Evolutionary conservation across 2,888 invertebrate species (phyloP), one percentile per base, ranked within the genome.

Genomic region (Sinodicranocentrus sp.): DNA sequence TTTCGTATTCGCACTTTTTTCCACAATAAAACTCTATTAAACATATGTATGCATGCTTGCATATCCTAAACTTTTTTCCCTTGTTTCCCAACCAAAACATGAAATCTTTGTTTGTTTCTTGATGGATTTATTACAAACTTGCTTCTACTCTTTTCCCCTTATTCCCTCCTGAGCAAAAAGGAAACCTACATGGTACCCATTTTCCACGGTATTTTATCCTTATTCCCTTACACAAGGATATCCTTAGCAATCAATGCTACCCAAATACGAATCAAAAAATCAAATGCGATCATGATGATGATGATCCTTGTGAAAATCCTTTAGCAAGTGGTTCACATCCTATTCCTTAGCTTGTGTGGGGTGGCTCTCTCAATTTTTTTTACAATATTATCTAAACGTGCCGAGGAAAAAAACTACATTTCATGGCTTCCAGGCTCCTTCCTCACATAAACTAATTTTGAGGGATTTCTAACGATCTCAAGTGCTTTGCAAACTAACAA

Each of bases 51-150:
- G 26, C 71, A 57, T 71, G 70, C 52, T 52, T 52, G 28, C 44
- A 43, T 21, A 52, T n/a, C n/a, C n/a, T 25, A 59, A 59, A 59
- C 59, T 25, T 59, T 25, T 59, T 23, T 52, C n/a, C 3, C 52
- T 5, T 10, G 52, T n/a, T n/a, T n/a, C n/a, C n/a, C n/a, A n/a
- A n/a, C n/a, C n/a, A n/a, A n/a, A n/a, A 71, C 63, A 65, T 72
- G 72, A 65, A n/a, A 63, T 80, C 80, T 72, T 80, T 25, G 72
- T 80, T 80, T 75, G 67, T 68, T 73, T 33, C 57, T 59, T 82
- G 82, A 82, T 82, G 82, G 82, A 82, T 82, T 82, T 82, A 82
- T 82, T 82, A 68, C 82, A 68, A 68, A 65, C 71, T 71, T 70
- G 21, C 48, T 72, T 63, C 21, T 26, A 17, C 17, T 43, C n/a